phyloP scores from a whole-genome alignment of 2,113 vertebrate genomes.

The Gymnobelideus leadbeateri region DNA sequence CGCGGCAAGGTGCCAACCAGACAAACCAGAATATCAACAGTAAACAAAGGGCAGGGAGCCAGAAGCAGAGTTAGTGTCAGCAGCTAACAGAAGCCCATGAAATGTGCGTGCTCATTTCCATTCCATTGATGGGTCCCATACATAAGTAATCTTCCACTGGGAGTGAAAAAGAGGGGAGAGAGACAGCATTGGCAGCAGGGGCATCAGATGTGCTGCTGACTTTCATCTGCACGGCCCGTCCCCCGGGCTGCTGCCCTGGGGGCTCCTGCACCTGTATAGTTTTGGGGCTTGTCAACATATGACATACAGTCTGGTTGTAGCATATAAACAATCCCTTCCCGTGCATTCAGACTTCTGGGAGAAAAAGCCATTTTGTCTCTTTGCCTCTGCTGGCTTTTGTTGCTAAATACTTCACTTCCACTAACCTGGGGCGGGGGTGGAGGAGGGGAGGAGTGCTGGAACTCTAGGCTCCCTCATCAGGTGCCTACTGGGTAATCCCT shows the following conservation, averaged over 20 bases:
- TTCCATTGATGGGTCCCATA: neutral
- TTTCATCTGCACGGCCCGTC: neutral
- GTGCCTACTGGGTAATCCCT: neutral
- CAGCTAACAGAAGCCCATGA: neutral
- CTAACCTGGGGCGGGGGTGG: neutral
- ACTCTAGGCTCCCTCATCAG: neutral
- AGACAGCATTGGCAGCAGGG: neutral
- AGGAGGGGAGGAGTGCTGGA: no score
- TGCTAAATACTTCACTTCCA: neutral
- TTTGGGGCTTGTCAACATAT: neutral
- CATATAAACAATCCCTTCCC: neutral
- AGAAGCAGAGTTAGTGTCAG: neutral
- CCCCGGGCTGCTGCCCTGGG: neutral
- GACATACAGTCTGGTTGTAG: neutral
- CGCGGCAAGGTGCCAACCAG: neutral
- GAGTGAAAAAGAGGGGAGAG: neutral
- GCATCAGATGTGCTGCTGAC: neutral
- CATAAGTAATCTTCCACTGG: neutral
- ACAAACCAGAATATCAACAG: neutral
- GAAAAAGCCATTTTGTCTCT: neutral
- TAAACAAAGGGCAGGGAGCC: neutral
- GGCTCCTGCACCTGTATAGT: neutral
- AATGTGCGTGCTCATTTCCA: neutral
- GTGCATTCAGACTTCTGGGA: neutral
- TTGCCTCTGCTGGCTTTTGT: neutral